Evolutionary conservation across 2,113 vertebrate species (phyloP), one percentile per base, ranked within the genome.

Genomic region (Glaucomys volans): DNA sequence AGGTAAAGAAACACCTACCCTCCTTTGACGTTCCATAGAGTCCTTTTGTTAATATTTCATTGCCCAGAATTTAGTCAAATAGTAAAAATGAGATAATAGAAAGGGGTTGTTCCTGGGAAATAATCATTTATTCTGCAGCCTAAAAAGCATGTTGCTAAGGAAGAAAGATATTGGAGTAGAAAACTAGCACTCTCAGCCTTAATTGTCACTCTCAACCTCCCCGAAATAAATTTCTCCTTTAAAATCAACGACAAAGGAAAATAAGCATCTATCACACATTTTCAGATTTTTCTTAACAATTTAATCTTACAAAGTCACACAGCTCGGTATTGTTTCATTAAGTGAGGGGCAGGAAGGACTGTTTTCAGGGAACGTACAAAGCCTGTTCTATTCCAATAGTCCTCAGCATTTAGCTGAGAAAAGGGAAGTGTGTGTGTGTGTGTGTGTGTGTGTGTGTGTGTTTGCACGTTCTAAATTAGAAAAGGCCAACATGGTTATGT

Each of bases 221-320:
- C 52, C 66, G 72, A 95, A 83, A 64, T 44, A 76, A 66, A 50
- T 74, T 74, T 69, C 8, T 80, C 26, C 64, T 81, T 40, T 85
- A 24, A 96, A 94, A 67, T 75, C 64, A 62, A 8, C 76, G 72
- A 62, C 72, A 88, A 83, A 62, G 47, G 62, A 90, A 95, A 90
- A 71, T 28, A 64, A 92, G 37, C 13, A 90, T 30, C 1, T 42
- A 44, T 71, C 69, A 77, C 75, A 82, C 13, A 7, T 87, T 90
- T 81, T 83, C 30, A 79, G 62, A 54, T 71, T 88, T 97, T 40
- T 93, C 44, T 75, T 80, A 75, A 74, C 52, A 67, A 59, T 84
- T 82, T 44, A 26, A 52, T 82, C 64, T 91, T 75, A 67, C 28
- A 87, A 66, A 87, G 47, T 91, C 86, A 94, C 50, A 87, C 74